phyloP scores from a whole-genome alignment of 2,888 invertebrate species.

The Lithosia quadra region DNA sequence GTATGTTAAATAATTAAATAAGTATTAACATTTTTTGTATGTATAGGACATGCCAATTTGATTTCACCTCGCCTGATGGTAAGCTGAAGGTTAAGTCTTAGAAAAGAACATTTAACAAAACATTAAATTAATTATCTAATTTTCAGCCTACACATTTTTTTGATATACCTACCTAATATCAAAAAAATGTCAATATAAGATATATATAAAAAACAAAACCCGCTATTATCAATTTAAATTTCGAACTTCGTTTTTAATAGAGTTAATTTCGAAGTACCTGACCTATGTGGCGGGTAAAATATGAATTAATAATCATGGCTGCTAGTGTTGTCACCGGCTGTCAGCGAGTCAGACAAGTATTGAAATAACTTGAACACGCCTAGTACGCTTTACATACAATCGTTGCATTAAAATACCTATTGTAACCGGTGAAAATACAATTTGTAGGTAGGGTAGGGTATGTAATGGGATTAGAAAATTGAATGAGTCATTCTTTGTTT shows the following conservation, averaged over 20 bases:
- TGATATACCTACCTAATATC: too few relatives aligned
- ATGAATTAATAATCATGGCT: slow-evolving; percentile 44
- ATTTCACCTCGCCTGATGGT: too few relatives aligned
- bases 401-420: slow-evolving; percentile 55
- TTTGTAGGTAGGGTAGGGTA: slow-evolving; percentile 18
- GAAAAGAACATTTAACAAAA: too few relatives aligned
- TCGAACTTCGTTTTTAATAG: slow-evolving; percentile 22
- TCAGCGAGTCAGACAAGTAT: slow-evolving; percentile 48
- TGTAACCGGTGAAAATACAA: slow-evolving; percentile 29
- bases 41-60: too few relatives aligned
- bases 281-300: too few relatives aligned
- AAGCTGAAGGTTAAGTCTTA: too few relatives aligned
- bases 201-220: background rate
- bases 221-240: slow-evolving; percentile 12
- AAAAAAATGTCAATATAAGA: background rate
- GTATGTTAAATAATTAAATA: too few relatives aligned
- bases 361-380: slow-evolving; percentile 49
- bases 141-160: background rate
- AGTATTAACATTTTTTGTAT: too few relatives aligned
- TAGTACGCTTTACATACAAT: slow-evolving; percentile 65
- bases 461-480: slow-evolving; percentile 22
- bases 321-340: slow-evolving; percentile 45
- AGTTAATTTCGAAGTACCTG: slow-evolving; percentile 25
- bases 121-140: background rate
- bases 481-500: background rate